These are phyloP conservation scores for Athetis lepigone DNA, from an alignment of 2,888 invertebrate species.

Conservation along the genomic window DNA sequence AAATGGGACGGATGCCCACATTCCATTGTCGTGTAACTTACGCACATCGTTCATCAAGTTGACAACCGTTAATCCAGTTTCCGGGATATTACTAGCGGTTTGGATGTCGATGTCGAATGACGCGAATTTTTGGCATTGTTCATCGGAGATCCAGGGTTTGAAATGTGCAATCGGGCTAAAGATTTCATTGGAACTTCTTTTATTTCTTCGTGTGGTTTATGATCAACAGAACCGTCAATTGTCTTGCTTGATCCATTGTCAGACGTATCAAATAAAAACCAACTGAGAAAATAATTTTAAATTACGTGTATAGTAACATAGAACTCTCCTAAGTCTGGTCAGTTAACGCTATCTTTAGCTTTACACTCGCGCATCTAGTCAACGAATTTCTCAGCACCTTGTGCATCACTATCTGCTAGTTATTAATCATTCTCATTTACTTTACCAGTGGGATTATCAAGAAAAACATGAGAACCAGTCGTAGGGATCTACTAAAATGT, in stretches of 20 bases:
- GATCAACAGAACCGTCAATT: background rate
- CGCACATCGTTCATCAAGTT: conserved; percentile 89
- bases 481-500: conserved; percentile 73
- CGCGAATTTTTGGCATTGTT: conserved; percentile 36
- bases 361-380: too few species aligned
- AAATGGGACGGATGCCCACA: conserved; percentile 85
- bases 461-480: conserved; percentile 56
- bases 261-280: background rate
- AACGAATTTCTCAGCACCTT: background rate
- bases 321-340: too few species aligned
- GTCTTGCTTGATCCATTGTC: background rate
- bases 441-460: background rate
- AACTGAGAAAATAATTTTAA: background rate
- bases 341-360: too few species aligned
- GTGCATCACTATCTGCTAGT: background rate
- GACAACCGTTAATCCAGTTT: conserved; percentile 90
- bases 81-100: conserved; percentile 78
- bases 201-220: background rate
- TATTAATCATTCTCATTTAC: background rate
- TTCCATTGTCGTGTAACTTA: conserved; percentile 89
- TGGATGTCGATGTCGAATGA: conserved; percentile 43
- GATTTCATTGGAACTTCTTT: background rate
- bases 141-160: conserved; percentile 11
- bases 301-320: too few species aligned
- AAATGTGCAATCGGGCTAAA: conserved; percentile 6